A percentile compares a stretch with the other conserved stretches of the same genome.
Evolutionary conservation across 2,113 vertebrate genomes (phyloP).

Genomic region (Festucalex cinctus): DNA sequence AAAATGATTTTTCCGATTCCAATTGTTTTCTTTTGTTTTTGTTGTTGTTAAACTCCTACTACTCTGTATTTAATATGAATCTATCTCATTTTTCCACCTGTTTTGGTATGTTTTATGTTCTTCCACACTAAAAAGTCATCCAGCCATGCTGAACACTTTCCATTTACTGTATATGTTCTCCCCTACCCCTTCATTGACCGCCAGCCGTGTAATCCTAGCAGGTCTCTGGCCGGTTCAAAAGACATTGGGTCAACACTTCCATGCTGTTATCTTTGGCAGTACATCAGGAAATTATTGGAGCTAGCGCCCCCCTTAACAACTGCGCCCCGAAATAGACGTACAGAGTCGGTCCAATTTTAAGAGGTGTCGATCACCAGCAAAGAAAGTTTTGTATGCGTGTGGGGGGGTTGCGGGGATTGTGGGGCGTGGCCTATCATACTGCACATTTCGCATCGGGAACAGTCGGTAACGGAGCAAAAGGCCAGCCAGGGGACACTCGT

Average conservation of each 20-base stretch:
- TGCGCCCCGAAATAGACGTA: slow-evolving; percentile 62
- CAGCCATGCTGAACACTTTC: too few species aligned
- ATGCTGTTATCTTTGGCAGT: slow-evolving; percentile 62
- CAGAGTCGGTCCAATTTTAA: slow-evolving; percentile 51
- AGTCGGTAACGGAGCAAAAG: slow-evolving; percentile 54
- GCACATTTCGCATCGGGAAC: slow-evolving; percentile 45
- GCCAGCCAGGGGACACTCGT: slow-evolving; percentile 59
- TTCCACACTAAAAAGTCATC: too few species aligned
- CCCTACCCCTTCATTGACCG: not conserved
- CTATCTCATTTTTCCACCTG: too few species aligned
- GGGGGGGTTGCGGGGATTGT: slow-evolving; percentile 4
- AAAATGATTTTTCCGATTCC: too few species aligned
- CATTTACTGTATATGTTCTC: not conserved
- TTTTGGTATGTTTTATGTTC: too few species aligned
- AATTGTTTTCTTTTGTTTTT: too few species aligned
- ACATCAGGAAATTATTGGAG: slow-evolving; percentile 60
- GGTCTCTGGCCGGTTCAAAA: slow-evolving; percentile 32
- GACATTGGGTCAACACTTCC: slow-evolving; percentile 46
- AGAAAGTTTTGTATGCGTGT: slow-evolving; percentile 26
- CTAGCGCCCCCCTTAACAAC: slow-evolving; percentile 57
- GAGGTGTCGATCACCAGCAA: slow-evolving; percentile 57
- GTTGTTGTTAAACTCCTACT: too few species aligned
- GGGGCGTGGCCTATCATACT: slow-evolving; percentile 34
- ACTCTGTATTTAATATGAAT: too few species aligned
- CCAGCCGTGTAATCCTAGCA: slow-evolving; percentile 36